Percentiles rank a stretch among this genome's conserved stretches.
Evolutionary conservation across 2,113 vertebrate genomes (phyloP).

Genomic region (Dicaeum eximium): DNA sequence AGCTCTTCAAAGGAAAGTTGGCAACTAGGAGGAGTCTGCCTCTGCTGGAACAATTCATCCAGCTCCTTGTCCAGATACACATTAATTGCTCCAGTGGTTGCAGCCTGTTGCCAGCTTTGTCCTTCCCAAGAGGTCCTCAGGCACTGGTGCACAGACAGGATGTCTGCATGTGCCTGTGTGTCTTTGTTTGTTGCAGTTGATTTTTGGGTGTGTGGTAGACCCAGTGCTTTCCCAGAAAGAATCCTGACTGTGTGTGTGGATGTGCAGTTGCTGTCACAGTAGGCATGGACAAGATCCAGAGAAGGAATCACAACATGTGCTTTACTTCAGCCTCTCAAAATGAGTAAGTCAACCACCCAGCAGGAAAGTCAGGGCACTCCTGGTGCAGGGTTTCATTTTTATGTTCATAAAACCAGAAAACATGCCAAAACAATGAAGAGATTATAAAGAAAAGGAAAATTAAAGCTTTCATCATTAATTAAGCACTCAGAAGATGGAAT

Average conservation of each 20-base stretch:
- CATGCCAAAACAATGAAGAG: background rate
- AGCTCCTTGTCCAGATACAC: background rate
- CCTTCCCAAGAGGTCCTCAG: background rate
- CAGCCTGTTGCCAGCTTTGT: background rate
- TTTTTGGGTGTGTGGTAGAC: background rate
- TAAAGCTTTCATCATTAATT: conserved; percentile 18
- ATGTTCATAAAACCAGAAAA: background rate
- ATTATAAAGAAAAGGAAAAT: background rate
- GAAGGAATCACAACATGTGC: background rate
- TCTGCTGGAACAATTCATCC: background rate
- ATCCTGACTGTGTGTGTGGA: background rate
- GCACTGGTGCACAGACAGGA: background rate
- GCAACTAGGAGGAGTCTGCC: background rate
- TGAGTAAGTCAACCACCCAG: background rate
- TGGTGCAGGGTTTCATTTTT: background rate
- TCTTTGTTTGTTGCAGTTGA: background rate
- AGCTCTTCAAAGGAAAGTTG: background rate
- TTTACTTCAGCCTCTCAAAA: background rate
- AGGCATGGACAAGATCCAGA: background rate
- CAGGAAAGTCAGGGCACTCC: background rate
- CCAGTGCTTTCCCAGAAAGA: background rate
- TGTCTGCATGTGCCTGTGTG: background rate
- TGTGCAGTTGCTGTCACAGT: background rate
- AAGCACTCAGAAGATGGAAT: background rate
- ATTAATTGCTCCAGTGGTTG: background rate